phyloP scores from a whole-genome alignment of 2,797 vertebrate genomes.

The Sciaenops ocellatus region DNA sequence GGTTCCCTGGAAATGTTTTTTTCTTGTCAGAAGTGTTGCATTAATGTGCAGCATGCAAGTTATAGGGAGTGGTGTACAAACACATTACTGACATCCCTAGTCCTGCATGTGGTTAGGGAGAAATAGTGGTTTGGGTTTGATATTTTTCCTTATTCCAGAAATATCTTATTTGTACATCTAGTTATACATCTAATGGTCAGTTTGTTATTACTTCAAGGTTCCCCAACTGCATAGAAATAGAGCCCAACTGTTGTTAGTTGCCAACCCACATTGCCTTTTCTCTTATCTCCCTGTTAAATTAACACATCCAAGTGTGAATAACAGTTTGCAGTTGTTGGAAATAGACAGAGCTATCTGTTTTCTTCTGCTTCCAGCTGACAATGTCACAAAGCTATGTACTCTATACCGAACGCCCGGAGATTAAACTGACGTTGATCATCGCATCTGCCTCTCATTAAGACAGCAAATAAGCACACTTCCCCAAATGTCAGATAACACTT shows the following conservation, averaged over 20 bases:
- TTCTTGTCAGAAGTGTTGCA: slow-evolving; percentile 9
- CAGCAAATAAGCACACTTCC: slow-evolving; percentile 11
- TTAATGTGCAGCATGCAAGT: slow-evolving; percentile 2
- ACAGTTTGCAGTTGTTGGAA: not conserved
- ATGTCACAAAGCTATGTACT: not conserved
- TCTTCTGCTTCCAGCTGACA: not conserved
- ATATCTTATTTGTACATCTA: not conserved
- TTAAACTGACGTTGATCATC: slow-evolving; percentile 27
- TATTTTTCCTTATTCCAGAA: not conserved
- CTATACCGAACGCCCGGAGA: not conserved
- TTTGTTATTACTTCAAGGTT: not conserved
- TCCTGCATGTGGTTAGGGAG: not conserved
- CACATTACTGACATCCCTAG: not conserved
- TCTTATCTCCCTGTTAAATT: slow-evolving; percentile 1
- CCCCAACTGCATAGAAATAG: not conserved
- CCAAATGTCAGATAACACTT: slow-evolving; percentile 20
- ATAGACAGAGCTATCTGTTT: not conserved
- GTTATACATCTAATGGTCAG: not conserved
- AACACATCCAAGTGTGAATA: not conserved
- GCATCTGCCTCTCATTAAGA: not conserved
- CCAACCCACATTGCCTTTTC: not conserved
- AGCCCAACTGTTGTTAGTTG: slow-evolving; percentile 1
- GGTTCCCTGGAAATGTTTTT: slow-evolving; percentile 37
- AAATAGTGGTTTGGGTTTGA: not conserved
- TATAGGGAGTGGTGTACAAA: not conserved